These are phyloP conservation scores for Chelonus insularis DNA, from an alignment of 1,140 invertebrate genomes.

Conservation along the genomic window DNA sequence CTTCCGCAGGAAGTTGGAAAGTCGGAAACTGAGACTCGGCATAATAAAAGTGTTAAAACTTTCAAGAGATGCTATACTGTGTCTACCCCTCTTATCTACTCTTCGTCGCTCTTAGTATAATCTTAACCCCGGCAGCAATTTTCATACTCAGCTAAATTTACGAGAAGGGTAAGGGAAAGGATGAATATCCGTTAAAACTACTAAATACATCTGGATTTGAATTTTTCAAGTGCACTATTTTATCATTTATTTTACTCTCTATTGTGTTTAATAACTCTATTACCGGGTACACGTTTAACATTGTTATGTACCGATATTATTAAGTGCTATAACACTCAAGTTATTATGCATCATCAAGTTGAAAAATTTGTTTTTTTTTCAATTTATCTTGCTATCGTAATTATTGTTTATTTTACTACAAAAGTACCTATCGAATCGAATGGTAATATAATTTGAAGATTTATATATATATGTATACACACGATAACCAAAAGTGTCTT, in stretches of 20 bases:
- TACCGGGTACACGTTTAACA: no score
- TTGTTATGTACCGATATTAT: no score
- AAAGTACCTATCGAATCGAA: no score
- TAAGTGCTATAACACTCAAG: no score
- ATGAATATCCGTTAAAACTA: background rate
- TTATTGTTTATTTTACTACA: no score
- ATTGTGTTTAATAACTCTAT: no score
- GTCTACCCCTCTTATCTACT: conserved; percentile 17
- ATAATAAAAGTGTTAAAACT: conserved; percentile 36
- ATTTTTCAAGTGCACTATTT: background rate
- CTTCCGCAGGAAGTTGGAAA: conserved; percentile 26
- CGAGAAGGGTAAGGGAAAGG: background rate
- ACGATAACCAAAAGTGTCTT: no score
- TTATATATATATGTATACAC: no score
- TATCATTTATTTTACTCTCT: background rate
- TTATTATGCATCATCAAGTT: no score
- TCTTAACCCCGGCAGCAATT: conserved; percentile 11
- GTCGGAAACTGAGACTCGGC: conserved; percentile 22
- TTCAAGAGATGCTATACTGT: conserved; percentile 23
- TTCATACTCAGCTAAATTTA: conserved; percentile 5
- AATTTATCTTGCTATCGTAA: no score
- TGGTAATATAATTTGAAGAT: no score
- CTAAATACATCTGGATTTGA: background rate
- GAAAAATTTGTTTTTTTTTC: no score
- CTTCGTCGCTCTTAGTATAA: conserved; percentile 24